A percentile compares a stretch with the other conserved stretches of the same genome.
Conservation (phyloP, 2,797 vertebrate genomes). For the Fundulus diaphanus region DNA sequence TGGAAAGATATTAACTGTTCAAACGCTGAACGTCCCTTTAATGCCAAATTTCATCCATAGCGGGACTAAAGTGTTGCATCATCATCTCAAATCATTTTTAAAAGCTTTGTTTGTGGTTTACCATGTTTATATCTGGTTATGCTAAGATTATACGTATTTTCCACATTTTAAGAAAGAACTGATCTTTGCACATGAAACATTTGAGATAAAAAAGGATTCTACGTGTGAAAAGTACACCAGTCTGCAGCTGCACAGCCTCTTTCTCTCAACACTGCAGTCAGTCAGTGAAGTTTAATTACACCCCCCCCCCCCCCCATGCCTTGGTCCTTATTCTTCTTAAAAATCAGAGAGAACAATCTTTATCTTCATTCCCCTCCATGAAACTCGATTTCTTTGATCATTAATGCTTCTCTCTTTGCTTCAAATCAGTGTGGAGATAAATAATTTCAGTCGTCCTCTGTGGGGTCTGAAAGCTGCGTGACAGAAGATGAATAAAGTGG, state of each 20-base stretch:
- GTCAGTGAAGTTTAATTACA: neutral
- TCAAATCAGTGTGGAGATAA: neutral
- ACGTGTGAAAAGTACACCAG: neutral
- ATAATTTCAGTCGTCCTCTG: conserved; percentile 5
- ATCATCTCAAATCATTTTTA: neutral
- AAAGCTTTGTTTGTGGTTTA: neutral
- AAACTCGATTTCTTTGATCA: conserved; percentile 14
- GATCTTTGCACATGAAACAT: neutral
- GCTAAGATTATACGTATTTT: neutral
- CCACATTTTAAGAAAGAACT: neutral
- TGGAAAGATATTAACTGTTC: neutral
- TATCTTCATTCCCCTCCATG: conserved; percentile 1
- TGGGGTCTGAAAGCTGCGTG: conserved; percentile 2
- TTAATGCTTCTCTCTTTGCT: neutral
- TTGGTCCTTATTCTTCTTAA: neutral
- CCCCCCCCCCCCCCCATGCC: neutral
- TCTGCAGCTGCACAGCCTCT: neutral
- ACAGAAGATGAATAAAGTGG: neutral
- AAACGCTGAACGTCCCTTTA: neutral
- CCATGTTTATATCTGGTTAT: neutral
- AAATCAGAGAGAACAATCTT: neutral
- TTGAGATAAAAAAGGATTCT: neutral
- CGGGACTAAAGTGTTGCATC: neutral
- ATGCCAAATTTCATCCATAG: neutral
- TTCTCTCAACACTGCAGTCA: conserved; percentile 14